Base-by-base conservation (phyloP, 2,113 vertebrate genomes). In the Dolichotis patagonum region DNA sequence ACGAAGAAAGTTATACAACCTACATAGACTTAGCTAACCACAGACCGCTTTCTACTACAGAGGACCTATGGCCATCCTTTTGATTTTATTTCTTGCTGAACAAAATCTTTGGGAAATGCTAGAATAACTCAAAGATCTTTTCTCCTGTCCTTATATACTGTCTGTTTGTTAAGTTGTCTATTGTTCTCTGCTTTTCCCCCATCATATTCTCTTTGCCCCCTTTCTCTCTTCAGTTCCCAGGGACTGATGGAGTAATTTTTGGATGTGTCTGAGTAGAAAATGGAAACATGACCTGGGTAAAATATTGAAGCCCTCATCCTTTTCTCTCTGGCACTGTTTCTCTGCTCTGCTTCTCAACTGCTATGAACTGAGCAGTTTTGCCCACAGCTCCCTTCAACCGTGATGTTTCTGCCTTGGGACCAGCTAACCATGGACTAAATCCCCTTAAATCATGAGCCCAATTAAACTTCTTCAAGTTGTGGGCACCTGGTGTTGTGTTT, bases 1-100 rank as follows among this genome's bases (percentile, higher is more conserved):
- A 32, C 28, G 16, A 93, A 87, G 65, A 92, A 91, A 52, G 20
- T n/a, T 43, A 52, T 30, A 46, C 32, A 60, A 92, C 19, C 22
- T 43, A 35, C 22, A 62, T 24, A 41, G 69, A 88, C 54, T 88
- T 93, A 92, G 96, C n/a, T 90, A 73, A 80, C 26, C 20, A n/a
- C 41, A 97, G 52, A 94, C 38, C 17, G 73, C 30, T 60, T 85
- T 91, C 20, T 54, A 26, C 41, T 54, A 32, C 49, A 43, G 43
- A 75, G 49, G 2, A 43, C 22, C n/a, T 67, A n/a, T 6, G 56
- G 75, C n/a, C 28, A 58, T 35, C 14, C 17, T n/a, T 19, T 10
- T 56, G 49, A 78, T 14, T 43, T 87, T 69, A 22, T 19, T 65
- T 93, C 77, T 20, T 63, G 35, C 56, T 62, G 38, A 56, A 88